These are phyloP conservation scores for Smithornis capensis DNA, from an alignment of 2,113 vertebrate genomes.

Conservation along the genomic window DNA sequence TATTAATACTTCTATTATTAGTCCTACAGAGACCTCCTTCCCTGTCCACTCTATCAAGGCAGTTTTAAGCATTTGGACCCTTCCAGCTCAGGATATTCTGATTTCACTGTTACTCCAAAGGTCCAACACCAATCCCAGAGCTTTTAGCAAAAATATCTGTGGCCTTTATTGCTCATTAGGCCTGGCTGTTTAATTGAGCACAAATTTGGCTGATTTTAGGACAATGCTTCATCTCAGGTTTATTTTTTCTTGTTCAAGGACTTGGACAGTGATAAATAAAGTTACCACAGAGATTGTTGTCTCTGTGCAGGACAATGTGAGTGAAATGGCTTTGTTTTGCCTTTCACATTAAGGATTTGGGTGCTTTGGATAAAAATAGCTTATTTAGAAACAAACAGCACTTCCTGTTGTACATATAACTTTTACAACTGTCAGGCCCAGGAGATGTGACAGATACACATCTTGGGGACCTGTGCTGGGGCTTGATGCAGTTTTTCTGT, in stretches of 20 bases:
- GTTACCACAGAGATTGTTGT: not conserved
- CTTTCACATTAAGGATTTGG: not conserved
- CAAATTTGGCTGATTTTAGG: not conserved
- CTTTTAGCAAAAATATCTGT: not conserved
- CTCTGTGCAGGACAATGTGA: not conserved
- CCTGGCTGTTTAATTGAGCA: not conserved
- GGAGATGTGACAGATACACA: not conserved
- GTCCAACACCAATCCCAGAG: not conserved
- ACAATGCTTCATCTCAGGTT: not conserved
- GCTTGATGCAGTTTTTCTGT: not conserved
- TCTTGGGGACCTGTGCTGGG: not conserved
- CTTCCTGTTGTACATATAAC: not conserved
- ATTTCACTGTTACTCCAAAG: not conserved
- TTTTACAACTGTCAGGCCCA: not conserved
- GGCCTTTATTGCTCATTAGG: not conserved
- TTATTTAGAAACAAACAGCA: not conserved
- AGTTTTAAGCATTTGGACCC: not conserved
- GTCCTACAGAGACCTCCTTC: not conserved
- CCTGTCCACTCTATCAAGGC: not conserved
- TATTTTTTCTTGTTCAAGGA: not conserved
- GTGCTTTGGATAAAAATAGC: slow-evolving; percentile 20
- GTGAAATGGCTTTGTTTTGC: not conserved
- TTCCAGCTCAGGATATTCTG: not conserved
- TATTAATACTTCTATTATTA: not conserved
- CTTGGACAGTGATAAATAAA: not conserved